A percentile compares a stretch with the other conserved stretches of the same genome.
Conservation (phyloP, 2,797 vertebrate genomes). For the Mionectes olivaceus region DNA sequence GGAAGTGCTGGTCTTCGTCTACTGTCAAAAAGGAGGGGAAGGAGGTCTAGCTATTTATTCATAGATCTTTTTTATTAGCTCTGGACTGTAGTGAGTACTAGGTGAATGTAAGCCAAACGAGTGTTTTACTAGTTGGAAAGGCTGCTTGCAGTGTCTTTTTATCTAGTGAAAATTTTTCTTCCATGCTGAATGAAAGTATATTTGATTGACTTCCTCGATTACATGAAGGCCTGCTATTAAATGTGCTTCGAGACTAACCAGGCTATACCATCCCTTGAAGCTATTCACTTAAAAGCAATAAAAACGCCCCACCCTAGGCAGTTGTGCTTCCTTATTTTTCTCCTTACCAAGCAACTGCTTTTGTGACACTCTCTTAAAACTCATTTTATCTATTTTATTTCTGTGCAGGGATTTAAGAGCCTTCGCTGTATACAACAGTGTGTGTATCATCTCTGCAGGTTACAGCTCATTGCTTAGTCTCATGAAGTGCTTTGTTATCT, state of each 20-base stretch:
- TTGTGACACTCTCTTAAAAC: neutral
- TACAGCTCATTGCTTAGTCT: neutral
- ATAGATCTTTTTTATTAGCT: neutral
- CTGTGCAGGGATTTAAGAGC: neutral
- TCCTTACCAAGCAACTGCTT: neutral
- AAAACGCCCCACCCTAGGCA: accelerated
- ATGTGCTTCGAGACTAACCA: neutral
- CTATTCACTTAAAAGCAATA: neutral
- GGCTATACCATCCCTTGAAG: neutral
- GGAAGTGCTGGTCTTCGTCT: neutral
- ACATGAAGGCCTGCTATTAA: neutral
- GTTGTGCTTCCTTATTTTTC: neutral
- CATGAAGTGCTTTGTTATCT: neutral
- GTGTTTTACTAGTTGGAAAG: neutral
- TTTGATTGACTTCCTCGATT: neutral
- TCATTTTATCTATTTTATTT: neutral
- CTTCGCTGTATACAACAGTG: neutral
- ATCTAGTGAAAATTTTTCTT: neutral
- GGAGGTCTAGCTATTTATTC: neutral
- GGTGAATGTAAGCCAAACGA: neutral
- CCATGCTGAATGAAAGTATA: neutral
- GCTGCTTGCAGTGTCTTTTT: neutral
- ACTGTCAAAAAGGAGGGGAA: neutral
- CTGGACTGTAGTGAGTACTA: neutral
- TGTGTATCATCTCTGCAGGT: neutral